Evolutionary conservation across 2,113 vertebrate species (phyloP), one percentile per base, ranked within the genome.

Genomic region (Cettia cetti): DNA sequence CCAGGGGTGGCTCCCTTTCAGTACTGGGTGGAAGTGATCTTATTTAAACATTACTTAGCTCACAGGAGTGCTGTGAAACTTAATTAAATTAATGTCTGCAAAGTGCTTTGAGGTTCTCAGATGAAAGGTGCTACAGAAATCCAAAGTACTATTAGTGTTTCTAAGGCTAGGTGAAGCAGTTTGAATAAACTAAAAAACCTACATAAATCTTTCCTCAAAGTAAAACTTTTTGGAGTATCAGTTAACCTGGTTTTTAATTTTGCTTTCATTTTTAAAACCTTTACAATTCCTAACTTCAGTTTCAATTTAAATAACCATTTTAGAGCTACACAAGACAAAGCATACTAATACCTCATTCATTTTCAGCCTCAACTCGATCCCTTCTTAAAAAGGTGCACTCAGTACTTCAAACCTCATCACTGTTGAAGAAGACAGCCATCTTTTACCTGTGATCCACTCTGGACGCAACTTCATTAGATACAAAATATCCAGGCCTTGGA

Each of bases 11-110:
- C 88, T 97, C 66, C 1, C 0, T 95, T 96, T 97, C 94, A 88
- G 90, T 81, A 72, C 70, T 94, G 74, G 94, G 88, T 85, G 92
- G 92, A 96, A 97, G 56, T 72, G 95, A 95, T 93, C 94, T 96
- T 97, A 86, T 95, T 97, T 83, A 96, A 97, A 96, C 91, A 96
- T 89, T 92, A 85, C 94, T 95, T 95, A 91, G 86, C 68, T 94
- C 88, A 92, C 92, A 92, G 78, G 94, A 96, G 94, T 92, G 81
- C 90, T 93, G 80, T 85, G 84, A 94, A 95, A 95, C 37, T 95
- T 97, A 97, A 97, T 97, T 96, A 93, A 96, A 96, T 96, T 96
- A 96, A 96, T 91, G 92, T 77, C 74, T 76, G 56, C 47, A 91
- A 96, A 96, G 83, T 86, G 68, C 90, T 97, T 97, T 94, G 91